These are phyloP conservation scores for Cheirogaleus major DNA, from an alignment of 2,797 vertebrate genomes.

Conservation along the genomic window DNA sequence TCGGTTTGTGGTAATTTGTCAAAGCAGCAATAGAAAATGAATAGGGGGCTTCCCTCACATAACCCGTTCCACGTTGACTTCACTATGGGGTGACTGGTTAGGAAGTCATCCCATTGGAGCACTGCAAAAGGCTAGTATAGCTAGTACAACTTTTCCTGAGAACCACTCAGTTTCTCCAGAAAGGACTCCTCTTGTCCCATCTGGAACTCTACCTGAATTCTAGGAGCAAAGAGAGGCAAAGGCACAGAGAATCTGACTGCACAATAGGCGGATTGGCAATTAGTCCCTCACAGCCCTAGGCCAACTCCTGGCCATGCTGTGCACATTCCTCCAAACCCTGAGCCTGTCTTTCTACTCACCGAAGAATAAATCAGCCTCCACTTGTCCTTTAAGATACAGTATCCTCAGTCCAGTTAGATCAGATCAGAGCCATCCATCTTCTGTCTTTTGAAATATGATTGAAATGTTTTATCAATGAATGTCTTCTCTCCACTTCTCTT, in stretches of 20 bases:
- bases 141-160: background rate
- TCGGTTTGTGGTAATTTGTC: background rate
- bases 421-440: background rate
- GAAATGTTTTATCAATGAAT: background rate
- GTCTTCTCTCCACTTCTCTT: background rate
- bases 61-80: background rate
- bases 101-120: background rate
- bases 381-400: background rate
- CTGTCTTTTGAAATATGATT: background rate
- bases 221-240: background rate
- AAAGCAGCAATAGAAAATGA: background rate
- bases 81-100: background rate
- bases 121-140: background rate
- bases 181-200: background rate
- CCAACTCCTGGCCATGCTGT: background rate
- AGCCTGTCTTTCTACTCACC: background rate
- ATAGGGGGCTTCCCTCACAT: background rate
- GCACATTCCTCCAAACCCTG: background rate
- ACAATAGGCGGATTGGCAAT: background rate
- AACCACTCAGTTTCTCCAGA: background rate
- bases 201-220: background rate
- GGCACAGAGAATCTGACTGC: background rate
- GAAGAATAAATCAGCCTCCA: background rate
- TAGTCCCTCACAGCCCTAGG: too few species aligned
- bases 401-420: background rate